phyloP scores from a whole-genome alignment of 2,113 vertebrate genomes.

The Miniopterus natalensis region DNA sequence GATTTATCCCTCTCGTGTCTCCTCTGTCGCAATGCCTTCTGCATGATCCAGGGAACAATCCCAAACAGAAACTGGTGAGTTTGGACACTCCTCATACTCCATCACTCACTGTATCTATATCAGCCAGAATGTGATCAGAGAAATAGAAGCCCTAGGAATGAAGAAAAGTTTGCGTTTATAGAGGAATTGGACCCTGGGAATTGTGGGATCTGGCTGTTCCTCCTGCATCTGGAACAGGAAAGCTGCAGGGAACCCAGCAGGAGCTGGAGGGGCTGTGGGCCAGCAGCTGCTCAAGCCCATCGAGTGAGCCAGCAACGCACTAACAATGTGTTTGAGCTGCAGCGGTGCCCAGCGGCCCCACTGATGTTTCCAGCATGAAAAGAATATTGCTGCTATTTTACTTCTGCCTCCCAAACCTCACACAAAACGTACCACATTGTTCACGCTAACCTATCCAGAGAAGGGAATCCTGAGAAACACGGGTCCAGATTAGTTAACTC shows the following conservation, averaged over 20 bases:
- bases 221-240: neutral
- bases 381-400: neutral
- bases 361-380: neutral
- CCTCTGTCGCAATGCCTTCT: neutral
- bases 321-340: neutral
- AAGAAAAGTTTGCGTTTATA: neutral
- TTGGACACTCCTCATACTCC: neutral
- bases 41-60: neutral
- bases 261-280: neutral
- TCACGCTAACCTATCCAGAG: neutral
- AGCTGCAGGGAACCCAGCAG: neutral
- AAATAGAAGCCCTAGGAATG: neutral
- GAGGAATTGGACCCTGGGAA: neutral
- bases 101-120: neutral
- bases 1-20: neutral
- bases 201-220: neutral
- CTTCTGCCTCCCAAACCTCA: neutral
- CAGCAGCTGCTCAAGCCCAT: neutral
- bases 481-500: neutral
- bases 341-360: neutral
- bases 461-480: neutral
- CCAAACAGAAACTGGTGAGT: neutral
- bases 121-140: neutral
- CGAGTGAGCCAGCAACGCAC: neutral
- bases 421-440: neutral